phyloP scores from a whole-genome alignment of 2,113 vertebrate genomes.

The Parus major region DNA sequence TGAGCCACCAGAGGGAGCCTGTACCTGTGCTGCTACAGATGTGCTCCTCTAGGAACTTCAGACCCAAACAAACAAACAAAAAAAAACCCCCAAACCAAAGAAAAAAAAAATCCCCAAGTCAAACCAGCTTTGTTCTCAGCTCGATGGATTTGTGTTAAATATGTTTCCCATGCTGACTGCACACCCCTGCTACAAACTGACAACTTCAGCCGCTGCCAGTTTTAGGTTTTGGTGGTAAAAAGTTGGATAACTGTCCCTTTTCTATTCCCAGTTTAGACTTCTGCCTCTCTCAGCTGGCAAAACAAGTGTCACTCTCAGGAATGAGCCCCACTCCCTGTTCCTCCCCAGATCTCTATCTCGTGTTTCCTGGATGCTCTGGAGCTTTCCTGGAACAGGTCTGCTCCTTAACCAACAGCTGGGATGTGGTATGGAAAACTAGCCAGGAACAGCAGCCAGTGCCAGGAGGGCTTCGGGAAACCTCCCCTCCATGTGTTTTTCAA shows the following conservation, averaged over 20 bases:
- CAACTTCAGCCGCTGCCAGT: neutral
- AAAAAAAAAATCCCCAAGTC: too few relatives aligned
- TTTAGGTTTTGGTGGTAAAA: neutral
- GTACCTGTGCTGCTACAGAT: neutral
- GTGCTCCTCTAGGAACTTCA: rapidly evolving
- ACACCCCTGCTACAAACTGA: neutral
- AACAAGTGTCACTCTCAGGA: neutral
- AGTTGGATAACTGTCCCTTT: neutral
- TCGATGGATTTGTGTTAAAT: neutral
- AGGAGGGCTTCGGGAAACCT: neutral
- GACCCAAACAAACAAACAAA: neutral
- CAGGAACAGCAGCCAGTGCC: neutral
- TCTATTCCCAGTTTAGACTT: neutral
- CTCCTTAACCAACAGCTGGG: neutral
- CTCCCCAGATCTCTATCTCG: rapidly evolving
- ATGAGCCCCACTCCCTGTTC: neutral
- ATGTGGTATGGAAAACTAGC: rapidly evolving
- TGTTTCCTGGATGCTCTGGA: neutral
- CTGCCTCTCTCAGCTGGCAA: neutral
- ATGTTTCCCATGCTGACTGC: neutral
- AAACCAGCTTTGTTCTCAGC: neutral
- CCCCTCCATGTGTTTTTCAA: rapidly evolving
- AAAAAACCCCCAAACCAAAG: neutral
- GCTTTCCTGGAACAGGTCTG: neutral
- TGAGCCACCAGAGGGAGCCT: conserved; percentile 40